Conservation (phyloP, 1,140 invertebrate species). For the Samia ricini region DNA sequence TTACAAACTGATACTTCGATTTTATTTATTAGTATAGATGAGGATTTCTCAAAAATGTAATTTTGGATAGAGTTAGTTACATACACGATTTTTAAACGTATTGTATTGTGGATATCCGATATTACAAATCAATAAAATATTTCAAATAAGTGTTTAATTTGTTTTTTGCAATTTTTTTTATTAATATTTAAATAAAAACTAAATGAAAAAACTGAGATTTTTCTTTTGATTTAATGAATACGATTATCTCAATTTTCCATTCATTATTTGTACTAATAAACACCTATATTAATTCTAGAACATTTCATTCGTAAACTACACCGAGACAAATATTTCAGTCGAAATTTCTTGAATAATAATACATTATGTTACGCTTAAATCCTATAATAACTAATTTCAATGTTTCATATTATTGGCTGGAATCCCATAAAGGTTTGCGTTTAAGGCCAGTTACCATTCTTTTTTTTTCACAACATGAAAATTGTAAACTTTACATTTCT, state of each 20-base stretch:
- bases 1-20: no score
- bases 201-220: neutral
- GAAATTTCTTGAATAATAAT: conserved; percentile 69
- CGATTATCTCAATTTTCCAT: conserved; percentile 1
- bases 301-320: conserved; percentile 67
- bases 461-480: conserved; percentile 2
- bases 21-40: no score
- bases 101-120: neutral
- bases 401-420: conserved; percentile 53
- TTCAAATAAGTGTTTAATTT: neutral
- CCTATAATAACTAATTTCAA: conserved; percentile 51
- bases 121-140: neutral
- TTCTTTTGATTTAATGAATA: neutral
- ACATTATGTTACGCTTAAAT: conserved; percentile 59
- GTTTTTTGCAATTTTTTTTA: neutral
- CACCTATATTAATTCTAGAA: conserved; percentile 63
- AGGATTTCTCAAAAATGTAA: no score
- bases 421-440: conserved; percentile 58
- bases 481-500: neutral
- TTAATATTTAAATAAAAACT: neutral
- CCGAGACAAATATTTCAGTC: conserved; percentile 74
- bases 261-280: conserved; percentile 65
- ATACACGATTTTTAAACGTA: neutral
- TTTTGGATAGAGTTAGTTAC: no score
- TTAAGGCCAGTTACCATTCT: conserved; percentile 55